Evolutionary conservation across 2,797 vertebrate species (phyloP), one percentile per base, ranked within the genome.

Genomic region (Protosalanx chinensis): DNA sequence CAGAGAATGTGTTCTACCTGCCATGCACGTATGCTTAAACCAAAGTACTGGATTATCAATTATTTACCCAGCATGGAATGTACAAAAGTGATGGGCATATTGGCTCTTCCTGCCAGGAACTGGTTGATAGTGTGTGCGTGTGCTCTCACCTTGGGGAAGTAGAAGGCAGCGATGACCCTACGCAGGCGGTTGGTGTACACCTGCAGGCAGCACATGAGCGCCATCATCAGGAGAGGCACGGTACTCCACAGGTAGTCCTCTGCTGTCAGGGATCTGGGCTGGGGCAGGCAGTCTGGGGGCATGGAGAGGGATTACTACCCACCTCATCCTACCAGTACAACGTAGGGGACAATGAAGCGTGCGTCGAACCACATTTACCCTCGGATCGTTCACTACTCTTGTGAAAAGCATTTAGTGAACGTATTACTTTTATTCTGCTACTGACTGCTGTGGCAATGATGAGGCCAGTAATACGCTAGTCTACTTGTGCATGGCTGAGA

Each of bases 181-280:
- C 93, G 90, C 69, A 97, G 88, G 2, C 96, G 92, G 84, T 92
- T 93, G 8, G 76, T 83, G 64, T 95, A 97, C 4, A 93, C 92
- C 81, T 97, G 95, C 2, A 87, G 37, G 49, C 91, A 76, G 86
- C 93, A 94, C 74, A 93, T 88, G 1, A 93, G 69, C 8, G 61
- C 73, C 73, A 94, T 78, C 37, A 83, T 0, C 1, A 83, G 75
- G 16, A 92, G 23, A 0, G 91, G 93, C 3, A 86, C 16, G 0
- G 46, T 73, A 16, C 86, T 87, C 64, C n/a, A 72, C 8, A 86
- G 0, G 2, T 96, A 95, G 46, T 87, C 81, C 3, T 15, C 30
- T 32, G 67, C 2, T 0, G 53, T 72, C 82, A 96, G 86, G 35
- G 67, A 1, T 0, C 29, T 68, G 0, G 94, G 91, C 35, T 86